A percentile compares a stretch with the other conserved stretches of the same genome.
Evolutionary conservation across 2,797 vertebrate species (phyloP).

Genomic region (Pangasius mekongensis): DNA sequence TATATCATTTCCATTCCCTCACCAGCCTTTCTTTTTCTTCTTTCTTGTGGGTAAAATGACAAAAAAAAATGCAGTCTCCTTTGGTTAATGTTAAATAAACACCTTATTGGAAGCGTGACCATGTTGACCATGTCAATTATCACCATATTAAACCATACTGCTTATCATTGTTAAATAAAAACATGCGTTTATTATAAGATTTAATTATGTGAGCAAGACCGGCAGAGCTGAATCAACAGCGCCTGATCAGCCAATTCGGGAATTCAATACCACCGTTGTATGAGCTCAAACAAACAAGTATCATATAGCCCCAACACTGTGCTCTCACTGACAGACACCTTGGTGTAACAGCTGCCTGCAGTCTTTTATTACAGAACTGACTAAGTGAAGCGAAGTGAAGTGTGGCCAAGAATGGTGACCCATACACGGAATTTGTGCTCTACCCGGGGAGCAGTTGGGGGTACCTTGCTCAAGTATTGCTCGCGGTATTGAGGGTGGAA

Average conservation of each 20-base stretch:
- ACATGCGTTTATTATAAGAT: neutral
- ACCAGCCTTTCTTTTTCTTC: neutral
- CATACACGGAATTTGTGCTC: no score
- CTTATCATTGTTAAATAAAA: neutral
- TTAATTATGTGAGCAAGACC: neutral
- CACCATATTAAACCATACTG: neutral
- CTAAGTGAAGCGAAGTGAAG: no score
- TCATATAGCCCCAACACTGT: neutral
- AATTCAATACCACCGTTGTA: neutral
- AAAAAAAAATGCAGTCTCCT: neutral
- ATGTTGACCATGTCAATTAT: neutral
- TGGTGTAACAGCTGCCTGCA: neutral
- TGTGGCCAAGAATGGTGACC: no score
- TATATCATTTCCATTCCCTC: neutral
- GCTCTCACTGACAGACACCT: neutral
- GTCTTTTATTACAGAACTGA: neutral
- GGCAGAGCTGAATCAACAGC: neutral
- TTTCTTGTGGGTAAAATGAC: neutral
- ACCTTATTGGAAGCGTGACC: neutral
- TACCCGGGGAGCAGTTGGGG: no score
- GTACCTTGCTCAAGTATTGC: no score
- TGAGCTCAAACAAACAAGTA: conserved; percentile 6
- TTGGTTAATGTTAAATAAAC: neutral
- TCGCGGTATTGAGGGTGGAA: no score
- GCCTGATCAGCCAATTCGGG: neutral